These are phyloP conservation scores for Temnothorax unifasciatus DNA, from an alignment of 2,888 invertebrate species.

Conservation along the genomic window DNA sequence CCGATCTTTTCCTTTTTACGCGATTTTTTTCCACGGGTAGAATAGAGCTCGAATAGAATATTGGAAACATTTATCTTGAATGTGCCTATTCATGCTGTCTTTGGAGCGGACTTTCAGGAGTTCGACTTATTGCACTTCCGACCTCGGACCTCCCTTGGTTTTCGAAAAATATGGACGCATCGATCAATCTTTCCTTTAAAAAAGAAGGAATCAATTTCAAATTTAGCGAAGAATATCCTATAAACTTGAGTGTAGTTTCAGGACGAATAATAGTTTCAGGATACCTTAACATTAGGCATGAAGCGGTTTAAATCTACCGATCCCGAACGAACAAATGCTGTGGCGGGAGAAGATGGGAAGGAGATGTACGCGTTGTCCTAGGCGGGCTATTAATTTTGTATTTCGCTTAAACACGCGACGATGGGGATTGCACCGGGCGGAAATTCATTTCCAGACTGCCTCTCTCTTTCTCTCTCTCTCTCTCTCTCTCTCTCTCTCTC, in stretches of 20 bases:
- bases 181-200: neutral
- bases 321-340: constrained; percentile 1
- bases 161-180: constrained; percentile 1
- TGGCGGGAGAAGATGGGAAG: neutral
- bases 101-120: neutral
- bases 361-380: constrained; percentile 55
- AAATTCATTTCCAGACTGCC: constrained; percentile 74
- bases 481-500: constrained; percentile 22
- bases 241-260: neutral
- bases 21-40: neutral
- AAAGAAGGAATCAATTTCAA: neutral
- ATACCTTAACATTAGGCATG: neutral
- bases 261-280: constrained; percentile 5
- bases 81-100: neutral
- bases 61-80: constrained; percentile 28
- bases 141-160: neutral
- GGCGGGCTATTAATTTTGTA: constrained; percentile 76
- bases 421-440: constrained; percentile 73
- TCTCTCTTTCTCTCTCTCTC: constrained; percentile 21
- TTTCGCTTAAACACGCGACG: constrained; percentile 77
- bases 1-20: neutral
- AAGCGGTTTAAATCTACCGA: constrained; percentile 31
- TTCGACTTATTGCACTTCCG: neutral
- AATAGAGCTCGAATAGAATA: constrained; percentile 2
- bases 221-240: neutral